phyloP scores from a whole-genome alignment of 2,113 vertebrate genomes.

The Diglossa brunneiventris region DNA sequence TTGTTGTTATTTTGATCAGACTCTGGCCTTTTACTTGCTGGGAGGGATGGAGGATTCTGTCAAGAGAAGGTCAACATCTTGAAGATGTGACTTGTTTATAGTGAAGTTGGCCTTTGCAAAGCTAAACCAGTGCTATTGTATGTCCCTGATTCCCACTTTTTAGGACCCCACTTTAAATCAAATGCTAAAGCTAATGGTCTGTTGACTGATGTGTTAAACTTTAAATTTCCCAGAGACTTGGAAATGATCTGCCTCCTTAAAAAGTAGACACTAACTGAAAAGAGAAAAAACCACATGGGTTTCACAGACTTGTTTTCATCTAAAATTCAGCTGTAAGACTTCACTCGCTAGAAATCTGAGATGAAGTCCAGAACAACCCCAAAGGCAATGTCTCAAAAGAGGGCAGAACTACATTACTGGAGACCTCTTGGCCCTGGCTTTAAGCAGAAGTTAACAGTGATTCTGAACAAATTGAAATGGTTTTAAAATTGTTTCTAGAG shows the following conservation, averaged over 20 bases:
- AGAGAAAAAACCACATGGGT: not conserved
- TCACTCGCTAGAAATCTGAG: not conserved
- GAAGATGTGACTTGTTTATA: not conserved
- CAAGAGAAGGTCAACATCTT: not conserved
- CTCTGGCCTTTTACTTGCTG: constrained; percentile 18
- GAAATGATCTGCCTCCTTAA: not conserved
- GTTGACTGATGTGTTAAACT: not conserved
- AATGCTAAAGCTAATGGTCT: not conserved
- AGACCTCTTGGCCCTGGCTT: not conserved
- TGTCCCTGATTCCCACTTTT: not conserved
- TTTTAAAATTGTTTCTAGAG: not conserved
- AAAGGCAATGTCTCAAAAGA: not conserved
- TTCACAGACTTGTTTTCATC: not conserved
- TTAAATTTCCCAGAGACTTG: not conserved
- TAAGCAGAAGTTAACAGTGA: not conserved
- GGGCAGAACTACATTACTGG: not conserved
- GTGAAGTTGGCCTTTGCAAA: not conserved
- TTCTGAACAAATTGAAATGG: not conserved
- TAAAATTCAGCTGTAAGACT: not conserved
- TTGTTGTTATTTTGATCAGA: not conserved
- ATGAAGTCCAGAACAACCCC: not conserved
- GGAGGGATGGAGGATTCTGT: not conserved
- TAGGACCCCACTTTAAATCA: not conserved
- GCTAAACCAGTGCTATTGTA: not conserved
- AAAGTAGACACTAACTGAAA: not conserved